Evolutionary conservation across 2,888 invertebrate genomes (phyloP).

Genomic region (Hanleya hanleyi): DNA sequence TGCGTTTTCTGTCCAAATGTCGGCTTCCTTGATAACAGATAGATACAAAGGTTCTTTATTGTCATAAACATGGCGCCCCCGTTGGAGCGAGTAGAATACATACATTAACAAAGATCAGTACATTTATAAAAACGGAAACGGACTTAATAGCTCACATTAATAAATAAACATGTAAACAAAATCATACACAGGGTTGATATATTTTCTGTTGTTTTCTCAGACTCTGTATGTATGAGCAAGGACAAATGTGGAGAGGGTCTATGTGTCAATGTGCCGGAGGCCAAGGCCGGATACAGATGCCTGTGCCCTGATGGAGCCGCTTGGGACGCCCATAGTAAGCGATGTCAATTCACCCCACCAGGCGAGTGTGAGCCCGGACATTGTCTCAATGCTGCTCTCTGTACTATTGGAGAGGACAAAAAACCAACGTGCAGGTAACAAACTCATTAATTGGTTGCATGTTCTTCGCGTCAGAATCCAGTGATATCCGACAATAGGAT

Average conservation of each 20-base stretch:
- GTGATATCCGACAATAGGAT: too few species aligned
- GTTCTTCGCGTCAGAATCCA: too few species aligned
- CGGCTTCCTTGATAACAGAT: too few species aligned
- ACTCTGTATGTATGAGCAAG: conserved; percentile 1
- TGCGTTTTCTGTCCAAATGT: too few species aligned
- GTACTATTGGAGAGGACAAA: conserved; percentile 76
- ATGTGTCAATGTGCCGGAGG: conserved; percentile 73
- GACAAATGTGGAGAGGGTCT: conserved; percentile 76
- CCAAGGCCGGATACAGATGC: conserved; percentile 57
- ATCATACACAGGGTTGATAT: neutral
- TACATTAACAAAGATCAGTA: too few species aligned
- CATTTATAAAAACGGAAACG: too few species aligned
- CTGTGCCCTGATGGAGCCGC: conserved; percentile 70
- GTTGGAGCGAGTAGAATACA: too few species aligned
- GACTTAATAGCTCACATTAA: too few species aligned
- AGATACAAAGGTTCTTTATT: too few species aligned
- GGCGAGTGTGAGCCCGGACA: conserved; percentile 29
- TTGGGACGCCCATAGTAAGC: conserved; percentile 39
- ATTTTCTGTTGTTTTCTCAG: neutral
- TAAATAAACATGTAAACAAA: too few species aligned
- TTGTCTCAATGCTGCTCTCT: conserved; percentile 78
- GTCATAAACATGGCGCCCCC: too few species aligned
- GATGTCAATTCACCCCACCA: conserved; percentile 39
- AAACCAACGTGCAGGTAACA: conserved; percentile 78
- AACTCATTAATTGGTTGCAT: too few species aligned